phyloP scores from a whole-genome alignment of 2,113 vertebrate species.

The Dermatemys mawii region DNA sequence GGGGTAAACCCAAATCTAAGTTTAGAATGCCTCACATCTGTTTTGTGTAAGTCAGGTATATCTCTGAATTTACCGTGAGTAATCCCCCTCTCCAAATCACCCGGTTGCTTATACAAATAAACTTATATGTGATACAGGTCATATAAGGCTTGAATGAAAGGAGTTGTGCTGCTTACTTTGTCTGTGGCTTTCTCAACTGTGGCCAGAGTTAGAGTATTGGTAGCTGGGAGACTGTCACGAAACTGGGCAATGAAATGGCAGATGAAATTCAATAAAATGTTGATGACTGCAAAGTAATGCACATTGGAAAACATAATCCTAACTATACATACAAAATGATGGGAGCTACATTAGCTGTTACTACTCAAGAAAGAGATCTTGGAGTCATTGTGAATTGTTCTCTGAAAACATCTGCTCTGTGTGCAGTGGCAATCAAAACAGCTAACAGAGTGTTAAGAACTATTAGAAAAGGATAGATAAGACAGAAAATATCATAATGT shows the following conservation, averaged over 20 bases:
- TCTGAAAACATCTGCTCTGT: neutral
- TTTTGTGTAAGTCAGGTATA: neutral
- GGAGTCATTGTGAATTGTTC: neutral
- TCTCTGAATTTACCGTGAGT: neutral
- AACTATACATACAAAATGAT: neutral
- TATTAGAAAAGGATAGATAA: neutral
- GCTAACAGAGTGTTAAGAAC: neutral
- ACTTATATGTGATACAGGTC: neutral
- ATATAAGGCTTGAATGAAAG: neutral
- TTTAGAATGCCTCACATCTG: neutral
- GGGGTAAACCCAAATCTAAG: neutral
- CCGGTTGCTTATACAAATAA: neutral
- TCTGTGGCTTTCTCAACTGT: neutral
- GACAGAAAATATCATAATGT: neutral
- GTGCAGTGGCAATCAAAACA: neutral
- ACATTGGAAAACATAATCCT: neutral
- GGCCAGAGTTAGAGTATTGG: neutral
- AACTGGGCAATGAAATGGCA: neutral
- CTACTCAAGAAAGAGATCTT: neutral
- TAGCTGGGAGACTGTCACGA: neutral
- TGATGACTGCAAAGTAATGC: neutral
- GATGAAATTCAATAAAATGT: neutral
- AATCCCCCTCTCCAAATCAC: neutral
- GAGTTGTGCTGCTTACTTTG: neutral
- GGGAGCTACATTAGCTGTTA: neutral